Conservation (phyloP, 2,113 vertebrate species). For the Stictonetta naevosa region DNA sequence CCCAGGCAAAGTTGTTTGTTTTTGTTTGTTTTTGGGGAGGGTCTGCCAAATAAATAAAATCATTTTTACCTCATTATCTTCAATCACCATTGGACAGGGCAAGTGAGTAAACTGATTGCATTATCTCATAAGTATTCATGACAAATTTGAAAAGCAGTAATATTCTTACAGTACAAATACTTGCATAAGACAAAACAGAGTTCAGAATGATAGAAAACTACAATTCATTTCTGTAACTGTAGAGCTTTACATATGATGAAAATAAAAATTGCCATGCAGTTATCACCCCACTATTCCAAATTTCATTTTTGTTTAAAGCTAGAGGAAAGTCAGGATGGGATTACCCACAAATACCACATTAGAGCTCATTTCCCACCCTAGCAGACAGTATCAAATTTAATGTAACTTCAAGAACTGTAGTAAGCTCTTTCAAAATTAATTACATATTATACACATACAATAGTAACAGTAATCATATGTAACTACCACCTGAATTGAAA, state of each 20-base stretch:
- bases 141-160: conserved; percentile 59
- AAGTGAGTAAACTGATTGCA: conserved; percentile 68
- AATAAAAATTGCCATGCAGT: not conserved
- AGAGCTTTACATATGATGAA: conserved; percentile 17
- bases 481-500: not conserved
- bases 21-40: conserved; percentile 71
- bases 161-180: conserved; percentile 59
- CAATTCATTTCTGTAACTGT: not conserved
- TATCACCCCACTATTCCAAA: not conserved
- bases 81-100: conserved; percentile 67
- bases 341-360: not conserved
- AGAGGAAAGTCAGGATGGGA: not conserved
- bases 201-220: conserved; percentile 5
- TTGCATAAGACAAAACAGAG: conserved; percentile 37
- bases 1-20: conserved; percentile 72
- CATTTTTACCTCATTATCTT: conserved; percentile 75
- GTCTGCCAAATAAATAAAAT: conserved; percentile 75
- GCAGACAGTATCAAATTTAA: not conserved
- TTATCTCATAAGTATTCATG: conserved; percentile 54
- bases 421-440: conserved; percentile 17
- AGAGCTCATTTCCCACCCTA: not conserved
- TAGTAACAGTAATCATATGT: not conserved
- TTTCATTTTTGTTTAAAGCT: not conserved
- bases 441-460: not conserved
- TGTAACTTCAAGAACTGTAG: not conserved